phyloP scores from a whole-genome alignment of 2,113 vertebrate species.

The Ciconia maguari region DNA sequence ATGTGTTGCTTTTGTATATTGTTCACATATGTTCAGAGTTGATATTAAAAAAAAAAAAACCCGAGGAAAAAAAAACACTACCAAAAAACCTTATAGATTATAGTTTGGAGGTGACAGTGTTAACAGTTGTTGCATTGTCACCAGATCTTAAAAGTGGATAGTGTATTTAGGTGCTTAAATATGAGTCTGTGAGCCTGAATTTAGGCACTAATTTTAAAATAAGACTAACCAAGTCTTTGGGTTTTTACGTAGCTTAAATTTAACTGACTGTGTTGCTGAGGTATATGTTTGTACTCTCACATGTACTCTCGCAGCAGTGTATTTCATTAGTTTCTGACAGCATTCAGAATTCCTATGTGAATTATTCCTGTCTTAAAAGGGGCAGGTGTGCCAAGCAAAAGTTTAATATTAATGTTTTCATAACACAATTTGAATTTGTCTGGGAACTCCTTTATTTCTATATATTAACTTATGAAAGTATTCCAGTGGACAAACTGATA shows the following conservation, averaged over 20 bases:
- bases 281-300: background rate
- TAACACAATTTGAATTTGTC: background rate
- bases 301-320: background rate
- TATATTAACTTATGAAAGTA: background rate
- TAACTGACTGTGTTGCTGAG: background rate
- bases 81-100: fast-evolving
- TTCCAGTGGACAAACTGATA: background rate
- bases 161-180: background rate
- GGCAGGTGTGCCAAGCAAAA: background rate
- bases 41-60: background rate
- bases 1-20: background rate
- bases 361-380: background rate
- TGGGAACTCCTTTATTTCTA: background rate
- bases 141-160: background rate
- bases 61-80: background rate
- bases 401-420: background rate
- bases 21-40: background rate
- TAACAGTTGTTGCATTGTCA: background rate
- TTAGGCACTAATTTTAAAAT: background rate
- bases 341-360: background rate
- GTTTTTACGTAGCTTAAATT: background rate
- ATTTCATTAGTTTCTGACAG: background rate
- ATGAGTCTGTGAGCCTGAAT: background rate
- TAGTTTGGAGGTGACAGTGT: background rate
- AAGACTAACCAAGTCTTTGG: background rate